phyloP scores from a whole-genome alignment of 2,888 invertebrate genomes.

The Pegoplata infirma region DNA sequence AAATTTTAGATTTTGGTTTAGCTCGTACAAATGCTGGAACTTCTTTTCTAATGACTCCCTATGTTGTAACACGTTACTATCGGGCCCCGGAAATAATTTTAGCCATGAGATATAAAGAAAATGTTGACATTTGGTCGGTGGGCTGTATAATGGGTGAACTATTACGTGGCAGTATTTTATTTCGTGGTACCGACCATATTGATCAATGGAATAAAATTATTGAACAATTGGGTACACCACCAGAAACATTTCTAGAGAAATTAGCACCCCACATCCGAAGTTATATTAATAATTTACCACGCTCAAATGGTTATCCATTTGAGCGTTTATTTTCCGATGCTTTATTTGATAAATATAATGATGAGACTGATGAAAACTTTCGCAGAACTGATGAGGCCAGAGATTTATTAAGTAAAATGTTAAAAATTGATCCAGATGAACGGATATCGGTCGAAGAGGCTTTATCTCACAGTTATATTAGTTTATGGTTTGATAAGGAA shows the following conservation, averaged over 20 bases:
- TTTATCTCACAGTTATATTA: conserved; percentile 98
- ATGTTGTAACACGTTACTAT: conserved; percentile 99
- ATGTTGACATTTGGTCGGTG: conserved; percentile 99
- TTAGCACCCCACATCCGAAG: conserved; percentile 98
- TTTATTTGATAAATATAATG: conserved; percentile 88
- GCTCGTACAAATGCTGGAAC: conserved; percentile 96
- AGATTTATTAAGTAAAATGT: conserved; percentile 97
- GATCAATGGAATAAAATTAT: conserved; percentile 99
- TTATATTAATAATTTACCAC: conserved; percentile 98
- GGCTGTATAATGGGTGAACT: conserved; percentile 99
- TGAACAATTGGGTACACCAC: conserved; percentile 97
- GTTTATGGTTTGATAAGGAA: conserved; percentile 99
- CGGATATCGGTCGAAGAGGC: conserved; percentile 99
- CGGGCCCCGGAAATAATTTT: conserved; percentile 98
- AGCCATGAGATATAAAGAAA: conserved; percentile 99
- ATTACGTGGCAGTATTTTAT: conserved; percentile 98
- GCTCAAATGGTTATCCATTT: conserved; percentile 95
- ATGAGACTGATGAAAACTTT: conserved; percentile 94
- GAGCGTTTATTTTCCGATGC: conserved; percentile 98
- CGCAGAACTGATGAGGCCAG: conserved; percentile 96
- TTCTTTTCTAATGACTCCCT: conserved; percentile 99
- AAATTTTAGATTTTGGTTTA: conserved; percentile 99
- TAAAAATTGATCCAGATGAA: conserved; percentile 98
- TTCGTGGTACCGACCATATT: conserved; percentile 99
- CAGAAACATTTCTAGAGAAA: conserved; percentile 96